Base-by-base conservation (phyloP, 2,888 invertebrate genomes). In the Amphipoea lucens region DNA sequence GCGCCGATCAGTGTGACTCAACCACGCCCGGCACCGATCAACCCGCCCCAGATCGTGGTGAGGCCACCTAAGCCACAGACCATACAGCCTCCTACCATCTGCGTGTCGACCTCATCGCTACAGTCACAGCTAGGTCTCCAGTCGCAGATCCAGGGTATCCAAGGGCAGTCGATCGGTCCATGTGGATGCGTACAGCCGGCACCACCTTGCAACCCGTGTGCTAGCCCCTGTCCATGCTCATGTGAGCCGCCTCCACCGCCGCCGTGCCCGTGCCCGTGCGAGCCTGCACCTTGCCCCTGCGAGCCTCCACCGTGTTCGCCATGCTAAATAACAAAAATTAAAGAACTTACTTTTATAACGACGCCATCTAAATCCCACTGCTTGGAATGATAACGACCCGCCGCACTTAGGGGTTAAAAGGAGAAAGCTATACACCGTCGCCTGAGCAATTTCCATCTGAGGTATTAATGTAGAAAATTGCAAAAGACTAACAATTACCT, bases 1-100 rank as follows among this genome's bases (percentile, higher is more conserved):
- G 90, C 93, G 0, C 88, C 94, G 0, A 91, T 96, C 9, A 82
- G 88, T 3, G 92, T 96, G 0, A 88, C 87, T 11, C 94, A 94
- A 29, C 95, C 95, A 0, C 81, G 83, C 0, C 93, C 92, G 0
- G 23, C 80, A 0, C 92, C 94, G 0, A 86, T 96, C 2, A 87
- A 84, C 3, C 93, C 93, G 0, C 93, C 94, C 0, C 90, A 91
- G 20, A 94, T 96, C 1, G 86, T 92, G 0, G 92, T 95, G 0
- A 89, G 92, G 36, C 93, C 91, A 4, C 94, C 94, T 1, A 79
- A 89, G 4, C 92, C 90, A 0, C 86, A 91, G 0, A 82, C 89
- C 0, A 81, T 96, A 0, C 94, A 94, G 62, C 89, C 92, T 0
- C 94, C 95, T 0, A 90, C 92, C 0, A 91, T 95, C 3, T 88